Evolutionary conservation across 2,113 vertebrate genomes (phyloP).

Genomic region (Clinocottus analis): DNA sequence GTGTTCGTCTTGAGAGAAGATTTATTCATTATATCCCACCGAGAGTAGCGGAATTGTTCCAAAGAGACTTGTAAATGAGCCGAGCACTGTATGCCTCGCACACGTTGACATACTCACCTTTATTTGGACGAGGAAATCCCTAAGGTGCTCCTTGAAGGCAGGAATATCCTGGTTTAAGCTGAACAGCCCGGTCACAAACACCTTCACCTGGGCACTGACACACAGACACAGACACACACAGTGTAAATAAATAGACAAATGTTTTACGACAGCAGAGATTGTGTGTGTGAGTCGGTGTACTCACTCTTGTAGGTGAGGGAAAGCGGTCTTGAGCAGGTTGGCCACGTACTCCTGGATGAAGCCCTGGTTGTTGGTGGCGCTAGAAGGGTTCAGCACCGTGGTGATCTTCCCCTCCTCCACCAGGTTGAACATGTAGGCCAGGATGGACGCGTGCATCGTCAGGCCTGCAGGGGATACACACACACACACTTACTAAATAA

Average conservation of each 20-base stretch:
- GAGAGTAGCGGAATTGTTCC: neutral
- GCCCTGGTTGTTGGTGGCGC: slow-evolving; percentile 92
- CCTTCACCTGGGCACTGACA: slow-evolving; percentile 96
- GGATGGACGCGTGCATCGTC: slow-evolving; percentile 99
- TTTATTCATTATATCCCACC: no score
- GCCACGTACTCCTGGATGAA: slow-evolving; percentile 99
- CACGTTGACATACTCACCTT: slow-evolving; percentile 85
- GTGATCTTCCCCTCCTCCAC: slow-evolving; percentile 99
- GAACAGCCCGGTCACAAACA: slow-evolving; percentile 99
- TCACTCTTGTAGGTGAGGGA: slow-evolving; percentile 99
- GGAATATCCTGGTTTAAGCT: slow-evolving; percentile 99
- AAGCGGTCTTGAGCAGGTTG: slow-evolving; percentile 97
- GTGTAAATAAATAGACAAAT: slow-evolving; percentile 54
- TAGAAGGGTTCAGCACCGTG: slow-evolving; percentile 88
- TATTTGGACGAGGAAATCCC: slow-evolving; percentile 99
- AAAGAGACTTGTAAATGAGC: neutral
- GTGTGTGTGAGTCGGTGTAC: slow-evolving; percentile 32
- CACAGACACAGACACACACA: neutral
- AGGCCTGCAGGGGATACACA: slow-evolving; percentile 82
- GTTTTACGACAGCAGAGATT: neutral
- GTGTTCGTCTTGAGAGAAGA: neutral
- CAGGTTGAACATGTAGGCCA: slow-evolving; percentile 99
- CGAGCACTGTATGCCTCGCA: neutral
- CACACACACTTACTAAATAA: neutral
- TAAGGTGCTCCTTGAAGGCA: slow-evolving; percentile 97